A percentile compares a stretch with the other conserved stretches of the same genome.
phyloP scores from a whole-genome alignment of 2,888 invertebrate species.

The Coelogynopora nodosa region DNA sequence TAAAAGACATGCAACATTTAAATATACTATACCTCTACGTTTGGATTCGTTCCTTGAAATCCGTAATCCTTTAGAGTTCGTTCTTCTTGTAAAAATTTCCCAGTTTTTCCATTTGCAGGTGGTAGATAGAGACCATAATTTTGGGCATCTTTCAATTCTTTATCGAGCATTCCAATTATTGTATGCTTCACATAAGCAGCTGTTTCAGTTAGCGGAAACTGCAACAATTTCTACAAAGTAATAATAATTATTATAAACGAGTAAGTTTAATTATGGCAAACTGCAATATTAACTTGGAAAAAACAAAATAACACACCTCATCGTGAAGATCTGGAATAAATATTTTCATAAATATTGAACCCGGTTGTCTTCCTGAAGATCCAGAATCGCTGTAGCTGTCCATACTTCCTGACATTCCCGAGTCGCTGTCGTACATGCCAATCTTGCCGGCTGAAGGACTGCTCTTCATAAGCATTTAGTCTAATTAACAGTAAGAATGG shows the following conservation, averaged over 20 bases:
- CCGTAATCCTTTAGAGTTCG: constrained; percentile 92
- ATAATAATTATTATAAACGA: background rate
- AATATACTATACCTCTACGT: constrained; percentile 74
- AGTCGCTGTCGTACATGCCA: constrained; percentile 14
- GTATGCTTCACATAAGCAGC: constrained; percentile 98
- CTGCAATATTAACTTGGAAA: no score
- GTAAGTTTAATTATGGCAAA: background rate
- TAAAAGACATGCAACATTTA: background rate
- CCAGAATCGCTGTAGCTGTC: constrained; percentile 14
- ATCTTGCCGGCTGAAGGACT: background rate
- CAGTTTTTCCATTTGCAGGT: constrained; percentile 93
- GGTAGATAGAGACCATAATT: constrained; percentile 98
- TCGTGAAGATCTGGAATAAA: background rate
- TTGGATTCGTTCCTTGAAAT: constrained; percentile 93
- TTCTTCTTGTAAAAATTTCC: constrained; percentile 97
- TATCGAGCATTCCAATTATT: constrained; percentile 83
- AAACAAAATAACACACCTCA: background rate
- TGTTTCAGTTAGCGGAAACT: constrained; percentile 89
- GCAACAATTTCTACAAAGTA: constrained; percentile 78
- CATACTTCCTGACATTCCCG: background rate
- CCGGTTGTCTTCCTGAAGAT: background rate
- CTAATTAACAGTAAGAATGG: no score
- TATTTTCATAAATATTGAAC: background rate
- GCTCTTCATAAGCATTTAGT: background rate
- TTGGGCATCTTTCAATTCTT: constrained; percentile 61